phyloP scores from a whole-genome alignment of 2,888 invertebrate genomes.

The Pinctada fucata region DNA sequence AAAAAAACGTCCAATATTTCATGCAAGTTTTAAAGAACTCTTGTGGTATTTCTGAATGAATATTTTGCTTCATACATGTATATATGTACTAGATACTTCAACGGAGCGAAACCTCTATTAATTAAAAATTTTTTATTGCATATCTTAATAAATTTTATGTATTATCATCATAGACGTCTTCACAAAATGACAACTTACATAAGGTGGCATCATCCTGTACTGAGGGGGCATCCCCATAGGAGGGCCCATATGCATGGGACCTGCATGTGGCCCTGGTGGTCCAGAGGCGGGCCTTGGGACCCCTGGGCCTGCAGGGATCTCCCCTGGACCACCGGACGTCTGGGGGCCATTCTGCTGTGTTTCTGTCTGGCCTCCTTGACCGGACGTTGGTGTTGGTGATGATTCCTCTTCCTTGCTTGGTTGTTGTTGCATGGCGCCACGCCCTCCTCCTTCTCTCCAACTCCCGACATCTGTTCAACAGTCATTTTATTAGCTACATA shows the following conservation, averaged over 20 bases:
- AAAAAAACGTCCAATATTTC: too few species aligned
- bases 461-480: constrained; percentile 85
- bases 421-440: constrained; percentile 74
- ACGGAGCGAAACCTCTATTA: constrained; percentile 2
- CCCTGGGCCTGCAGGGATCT: constrained; percentile 53
- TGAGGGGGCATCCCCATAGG: constrained; percentile 72
- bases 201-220: constrained; percentile 76
- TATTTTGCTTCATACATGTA: not conserved
- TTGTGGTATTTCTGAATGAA: not conserved
- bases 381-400: constrained; percentile 68
- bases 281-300: constrained; percentile 59
- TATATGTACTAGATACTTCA: not conserved
- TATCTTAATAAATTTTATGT: not conserved
- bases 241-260: constrained; percentile 66
- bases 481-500: too few species aligned
- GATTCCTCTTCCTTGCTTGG: constrained; percentile 67
- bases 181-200: constrained; percentile 55
- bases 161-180: not conserved
- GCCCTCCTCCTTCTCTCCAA: constrained; percentile 89
- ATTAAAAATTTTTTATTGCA: not conserved
- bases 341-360: constrained; percentile 73
- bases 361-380: constrained; percentile 68
- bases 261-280: constrained; percentile 53
- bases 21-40: too few species aligned
- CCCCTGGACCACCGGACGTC: constrained; percentile 67